Percentiles rank a stretch among this genome's conserved stretches.
phyloP scores from a whole-genome alignment of 1,140 invertebrate species.

The Drosophila obscura region DNA sequence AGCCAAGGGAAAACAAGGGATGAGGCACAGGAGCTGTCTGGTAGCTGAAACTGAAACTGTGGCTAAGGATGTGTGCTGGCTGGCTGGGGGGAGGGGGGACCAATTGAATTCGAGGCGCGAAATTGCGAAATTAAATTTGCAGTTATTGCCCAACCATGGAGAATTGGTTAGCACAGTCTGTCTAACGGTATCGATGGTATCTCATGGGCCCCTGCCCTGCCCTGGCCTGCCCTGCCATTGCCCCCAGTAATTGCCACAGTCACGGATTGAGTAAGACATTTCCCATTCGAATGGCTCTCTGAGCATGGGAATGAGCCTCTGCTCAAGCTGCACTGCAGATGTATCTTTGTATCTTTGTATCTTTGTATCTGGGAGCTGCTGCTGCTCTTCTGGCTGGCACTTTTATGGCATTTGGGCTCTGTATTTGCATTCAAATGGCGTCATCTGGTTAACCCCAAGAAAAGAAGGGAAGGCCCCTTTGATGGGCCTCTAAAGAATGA shows the following conservation, averaged over 20 bases:
- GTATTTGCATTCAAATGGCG: conserved; percentile 70
- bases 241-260: conserved; percentile 47
- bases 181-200: conserved; percentile 53
- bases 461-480: neutral
- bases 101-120: conserved; percentile 62
- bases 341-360: conserved; percentile 23
- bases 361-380: conserved; percentile 17
- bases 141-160: conserved; percentile 80
- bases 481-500: too few species aligned
- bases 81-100: too few species aligned
- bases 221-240: conserved; percentile 13
- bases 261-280: conserved; percentile 39
- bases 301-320: conserved; percentile 14
- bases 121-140: conserved; percentile 81
- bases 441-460: conserved; percentile 62
- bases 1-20: conserved; percentile 1
- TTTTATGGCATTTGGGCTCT: conserved; percentile 53
- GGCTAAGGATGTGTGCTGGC: neutral
- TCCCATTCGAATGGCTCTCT: neutral
- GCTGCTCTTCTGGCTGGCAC: conserved; percentile 25
- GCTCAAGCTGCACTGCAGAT: conserved; percentile 15
- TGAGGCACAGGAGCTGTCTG: neutral
- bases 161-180: conserved; percentile 70
- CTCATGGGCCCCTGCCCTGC: conserved; percentile 3
- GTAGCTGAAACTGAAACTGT: too few species aligned